phyloP scores from a whole-genome alignment of 2,797 vertebrate genomes.

The Stomatorhinus walkeri region DNA sequence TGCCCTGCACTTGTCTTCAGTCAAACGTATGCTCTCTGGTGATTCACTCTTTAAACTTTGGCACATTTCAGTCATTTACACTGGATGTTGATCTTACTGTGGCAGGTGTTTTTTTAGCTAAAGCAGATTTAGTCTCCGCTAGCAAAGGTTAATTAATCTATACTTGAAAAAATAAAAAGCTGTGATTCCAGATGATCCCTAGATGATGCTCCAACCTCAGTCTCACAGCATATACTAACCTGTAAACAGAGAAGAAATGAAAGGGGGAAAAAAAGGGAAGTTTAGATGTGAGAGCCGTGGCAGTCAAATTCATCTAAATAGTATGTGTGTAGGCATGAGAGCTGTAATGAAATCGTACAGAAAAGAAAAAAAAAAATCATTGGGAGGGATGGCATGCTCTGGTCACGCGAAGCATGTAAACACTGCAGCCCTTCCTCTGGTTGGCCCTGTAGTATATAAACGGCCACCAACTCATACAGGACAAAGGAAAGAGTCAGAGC shows the following conservation, averaged over 20 bases:
- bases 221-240: background rate
- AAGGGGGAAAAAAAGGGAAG: background rate
- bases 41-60: background rate
- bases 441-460: constrained; percentile 8
- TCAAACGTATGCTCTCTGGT: background rate
- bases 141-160: background rate
- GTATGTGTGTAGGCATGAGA: background rate
- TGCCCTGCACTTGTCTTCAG: background rate
- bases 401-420: background rate
- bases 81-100: background rate
- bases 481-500: background rate
- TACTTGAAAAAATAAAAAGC: background rate
- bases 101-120: background rate
- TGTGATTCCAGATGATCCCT: background rate
- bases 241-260: background rate
- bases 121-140: background rate
- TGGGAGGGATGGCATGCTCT: background rate
- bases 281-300: background rate
- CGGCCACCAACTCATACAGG: background rate
- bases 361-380: background rate
- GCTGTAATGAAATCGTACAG: background rate
- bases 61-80: background rate
- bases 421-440: background rate
- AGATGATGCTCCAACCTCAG: background rate
- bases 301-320: background rate